These are phyloP conservation scores for Piaya cayana DNA, from an alignment of 2,113 vertebrate species.

Conservation along the genomic window DNA sequence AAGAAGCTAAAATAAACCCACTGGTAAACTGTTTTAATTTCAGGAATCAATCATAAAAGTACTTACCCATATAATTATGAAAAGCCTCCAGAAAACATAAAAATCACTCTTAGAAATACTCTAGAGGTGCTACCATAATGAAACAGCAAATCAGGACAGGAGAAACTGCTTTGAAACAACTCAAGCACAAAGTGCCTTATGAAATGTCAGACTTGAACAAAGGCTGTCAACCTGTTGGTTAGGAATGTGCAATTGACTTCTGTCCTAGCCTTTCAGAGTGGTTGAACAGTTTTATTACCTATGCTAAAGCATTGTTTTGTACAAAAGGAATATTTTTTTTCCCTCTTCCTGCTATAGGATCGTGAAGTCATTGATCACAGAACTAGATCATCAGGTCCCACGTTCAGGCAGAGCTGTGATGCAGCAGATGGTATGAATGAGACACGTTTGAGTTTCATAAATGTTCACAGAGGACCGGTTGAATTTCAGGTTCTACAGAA, in stretches of 20 bases:
- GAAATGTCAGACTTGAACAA: background rate
- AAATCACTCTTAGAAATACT: background rate
- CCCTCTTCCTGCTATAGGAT: background rate
- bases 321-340: background rate
- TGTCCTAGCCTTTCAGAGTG: background rate
- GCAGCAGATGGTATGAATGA: background rate
- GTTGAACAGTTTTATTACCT: background rate
- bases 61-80: constrained; percentile 11
- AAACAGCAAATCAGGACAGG: background rate
- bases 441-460: background rate
- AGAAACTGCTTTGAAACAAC: background rate
- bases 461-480: background rate
- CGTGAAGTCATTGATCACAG: background rate
- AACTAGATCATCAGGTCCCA: rapidly evolving
- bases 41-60: constrained; percentile 14
- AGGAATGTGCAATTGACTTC: background rate
- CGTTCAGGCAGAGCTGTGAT: background rate
- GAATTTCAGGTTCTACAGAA: background rate
- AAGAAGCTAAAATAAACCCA: background rate
- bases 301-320: background rate
- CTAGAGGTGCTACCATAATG: background rate
- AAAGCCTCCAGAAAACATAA: constrained; percentile 18
- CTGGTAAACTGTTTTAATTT: constrained; percentile 11
- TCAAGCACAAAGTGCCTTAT: background rate
- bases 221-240: background rate